Conservation (phyloP, 1,140 invertebrate species). For the Venturia canescens region DNA sequence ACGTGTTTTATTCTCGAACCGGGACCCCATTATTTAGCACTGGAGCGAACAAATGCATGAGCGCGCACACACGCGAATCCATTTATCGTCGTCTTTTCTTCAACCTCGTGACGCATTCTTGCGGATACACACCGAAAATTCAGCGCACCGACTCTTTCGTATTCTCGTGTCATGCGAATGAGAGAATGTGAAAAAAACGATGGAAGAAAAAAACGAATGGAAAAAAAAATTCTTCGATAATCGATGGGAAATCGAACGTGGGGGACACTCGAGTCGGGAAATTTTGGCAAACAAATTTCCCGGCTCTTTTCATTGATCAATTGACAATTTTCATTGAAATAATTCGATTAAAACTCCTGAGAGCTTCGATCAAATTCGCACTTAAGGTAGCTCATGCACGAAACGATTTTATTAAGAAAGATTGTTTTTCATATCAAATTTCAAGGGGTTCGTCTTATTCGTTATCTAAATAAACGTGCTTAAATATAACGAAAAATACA, state of each 20-base stretch:
- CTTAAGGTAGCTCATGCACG: too few species aligned
- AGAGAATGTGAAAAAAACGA: not conserved
- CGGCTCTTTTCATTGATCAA: too few species aligned
- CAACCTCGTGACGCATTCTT: constrained; percentile 13
- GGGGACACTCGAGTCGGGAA: too few species aligned
- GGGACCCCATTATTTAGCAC: constrained; percentile 31
- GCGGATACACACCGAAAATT: not conserved
- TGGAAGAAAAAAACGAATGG: not conserved
- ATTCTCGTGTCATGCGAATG: not conserved
- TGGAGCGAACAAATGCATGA: not conserved
- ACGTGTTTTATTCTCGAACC: constrained; percentile 13
- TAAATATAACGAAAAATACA: too few species aligned
- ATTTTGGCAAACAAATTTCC: too few species aligned
- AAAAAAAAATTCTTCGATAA: not conserved
- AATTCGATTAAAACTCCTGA: too few species aligned
- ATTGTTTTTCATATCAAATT: too few species aligned
- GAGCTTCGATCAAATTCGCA: too few species aligned
- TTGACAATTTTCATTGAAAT: too few species aligned
- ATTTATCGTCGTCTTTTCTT: constrained; percentile 7
- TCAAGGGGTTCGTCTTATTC: too few species aligned
- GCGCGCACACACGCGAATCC: not conserved
- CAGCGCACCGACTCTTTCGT: not conserved
- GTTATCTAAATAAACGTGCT: too few species aligned
- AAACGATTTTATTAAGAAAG: too few species aligned
- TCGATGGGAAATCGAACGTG: not conserved